Evolutionary conservation across 2,113 vertebrate genomes (phyloP).

Genomic region (Murina feae): DNA sequence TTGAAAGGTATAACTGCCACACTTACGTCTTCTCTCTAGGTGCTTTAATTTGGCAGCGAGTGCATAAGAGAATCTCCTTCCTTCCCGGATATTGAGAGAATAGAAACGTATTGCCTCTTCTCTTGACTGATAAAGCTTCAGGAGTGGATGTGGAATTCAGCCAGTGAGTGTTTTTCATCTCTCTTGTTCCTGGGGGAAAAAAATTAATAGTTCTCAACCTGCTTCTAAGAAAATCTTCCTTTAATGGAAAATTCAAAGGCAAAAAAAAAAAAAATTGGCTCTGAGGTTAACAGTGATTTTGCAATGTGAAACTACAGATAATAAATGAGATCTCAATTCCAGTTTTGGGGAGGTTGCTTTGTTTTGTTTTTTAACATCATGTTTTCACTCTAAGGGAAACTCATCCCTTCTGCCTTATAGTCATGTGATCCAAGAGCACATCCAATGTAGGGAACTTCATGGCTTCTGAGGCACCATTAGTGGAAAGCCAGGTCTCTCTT

Average conservation of each 20-base stretch:
- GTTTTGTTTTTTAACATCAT: not conserved
- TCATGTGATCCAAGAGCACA: not conserved
- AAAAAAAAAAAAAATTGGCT: not conserved
- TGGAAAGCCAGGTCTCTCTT: not conserved
- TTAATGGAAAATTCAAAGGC: conserved; percentile 49
- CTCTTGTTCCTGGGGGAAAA: conserved; percentile 8
- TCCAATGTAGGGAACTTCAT: not conserved
- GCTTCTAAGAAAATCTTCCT: conserved; percentile 32
- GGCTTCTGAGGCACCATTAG: not conserved
- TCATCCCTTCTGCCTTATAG: not conserved
- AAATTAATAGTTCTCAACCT: conserved; percentile 13
- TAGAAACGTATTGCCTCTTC: not conserved
- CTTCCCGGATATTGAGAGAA: not conserved
- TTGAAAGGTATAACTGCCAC: not conserved
- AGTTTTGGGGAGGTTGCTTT: not conserved
- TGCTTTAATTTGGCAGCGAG: not conserved
- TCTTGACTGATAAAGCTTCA: not conserved
- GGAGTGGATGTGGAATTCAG: conserved; percentile 3
- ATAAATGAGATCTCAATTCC: conserved; percentile 27
- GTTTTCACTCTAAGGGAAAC: conserved; percentile 11
- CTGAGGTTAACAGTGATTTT: conserved; percentile 25
- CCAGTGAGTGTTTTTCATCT: conserved; percentile 36
- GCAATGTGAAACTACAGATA: conserved; percentile 21
- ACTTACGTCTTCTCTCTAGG: not conserved
- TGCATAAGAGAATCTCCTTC: not conserved